Conservation (phyloP, 1,140 invertebrate genomes). For the Maconellicoccus hirsutus region DNA sequence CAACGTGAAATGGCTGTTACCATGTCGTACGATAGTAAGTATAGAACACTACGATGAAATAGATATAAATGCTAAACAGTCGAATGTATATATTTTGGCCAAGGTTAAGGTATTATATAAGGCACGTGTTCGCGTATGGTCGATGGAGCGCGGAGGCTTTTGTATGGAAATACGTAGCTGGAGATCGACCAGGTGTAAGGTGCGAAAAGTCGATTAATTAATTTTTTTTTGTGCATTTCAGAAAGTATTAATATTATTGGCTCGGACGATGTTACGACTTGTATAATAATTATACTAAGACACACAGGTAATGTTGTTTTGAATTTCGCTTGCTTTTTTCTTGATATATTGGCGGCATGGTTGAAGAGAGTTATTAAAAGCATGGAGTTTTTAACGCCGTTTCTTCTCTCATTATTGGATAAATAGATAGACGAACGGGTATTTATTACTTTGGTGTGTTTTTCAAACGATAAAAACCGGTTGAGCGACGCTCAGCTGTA, state of each 20-base stretch:
- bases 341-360: neutral
- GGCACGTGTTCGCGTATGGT: too few relatives aligned
- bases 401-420: neutral
- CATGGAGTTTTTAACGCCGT: neutral
- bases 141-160: too few relatives aligned
- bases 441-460: neutral
- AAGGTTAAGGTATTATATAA: too few relatives aligned
- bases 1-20: constrained; percentile 85
- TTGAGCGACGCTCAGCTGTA: neutral
- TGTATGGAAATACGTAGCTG: too few relatives aligned
- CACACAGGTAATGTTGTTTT: constrained; percentile 65
- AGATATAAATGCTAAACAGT: too few relatives aligned
- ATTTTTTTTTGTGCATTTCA: constrained; percentile 40
- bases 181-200: too few relatives aligned
- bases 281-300: constrained; percentile 76
- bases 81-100: too few relatives aligned
- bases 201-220: too few relatives aligned
- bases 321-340: neutral
- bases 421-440: neutral
- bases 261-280: constrained; percentile 87
- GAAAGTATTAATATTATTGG: constrained; percentile 81
- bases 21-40: constrained; percentile 78
- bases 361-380: neutral
- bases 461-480: constrained; percentile 8
- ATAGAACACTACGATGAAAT: too few relatives aligned